A percentile compares a stretch with the other conserved stretches of the same genome.
Conservation (phyloP, 2,113 vertebrate genomes). For the Sminthopsis crassicaudata region DNA sequence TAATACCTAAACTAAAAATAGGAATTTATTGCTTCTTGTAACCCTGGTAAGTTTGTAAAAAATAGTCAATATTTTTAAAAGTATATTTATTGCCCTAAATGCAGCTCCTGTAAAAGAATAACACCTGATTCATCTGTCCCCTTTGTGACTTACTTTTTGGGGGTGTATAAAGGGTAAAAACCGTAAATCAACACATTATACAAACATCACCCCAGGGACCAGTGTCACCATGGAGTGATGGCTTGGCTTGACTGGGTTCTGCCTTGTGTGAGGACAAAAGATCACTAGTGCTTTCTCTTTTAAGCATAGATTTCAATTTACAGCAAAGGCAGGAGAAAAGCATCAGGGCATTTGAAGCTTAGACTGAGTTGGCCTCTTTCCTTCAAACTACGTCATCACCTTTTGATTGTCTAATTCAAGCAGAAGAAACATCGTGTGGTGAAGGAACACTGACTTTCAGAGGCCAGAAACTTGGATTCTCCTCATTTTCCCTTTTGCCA, state of each 20-base stretch:
- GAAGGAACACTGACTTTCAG: background rate
- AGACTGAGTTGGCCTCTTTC: background rate
- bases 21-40: background rate
- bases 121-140: background rate
- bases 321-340: background rate
- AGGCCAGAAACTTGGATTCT: background rate
- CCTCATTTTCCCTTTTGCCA: background rate
- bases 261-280: constrained; percentile 4
- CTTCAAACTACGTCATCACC: background rate
- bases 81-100: background rate
- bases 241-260: background rate
- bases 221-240: background rate
- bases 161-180: background rate
- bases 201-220: background rate
- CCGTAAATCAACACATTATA: background rate
- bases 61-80: background rate
- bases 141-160: background rate
- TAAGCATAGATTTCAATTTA: background rate
- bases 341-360: background rate
- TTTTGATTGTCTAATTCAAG: background rate
- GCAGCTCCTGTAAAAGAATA: background rate
- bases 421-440: background rate
- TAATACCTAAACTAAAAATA: background rate
- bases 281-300: background rate
- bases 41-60: background rate